Base-by-base conservation (phyloP, 1,140 invertebrate species). In the Neuroterus valhalla region DNA sequence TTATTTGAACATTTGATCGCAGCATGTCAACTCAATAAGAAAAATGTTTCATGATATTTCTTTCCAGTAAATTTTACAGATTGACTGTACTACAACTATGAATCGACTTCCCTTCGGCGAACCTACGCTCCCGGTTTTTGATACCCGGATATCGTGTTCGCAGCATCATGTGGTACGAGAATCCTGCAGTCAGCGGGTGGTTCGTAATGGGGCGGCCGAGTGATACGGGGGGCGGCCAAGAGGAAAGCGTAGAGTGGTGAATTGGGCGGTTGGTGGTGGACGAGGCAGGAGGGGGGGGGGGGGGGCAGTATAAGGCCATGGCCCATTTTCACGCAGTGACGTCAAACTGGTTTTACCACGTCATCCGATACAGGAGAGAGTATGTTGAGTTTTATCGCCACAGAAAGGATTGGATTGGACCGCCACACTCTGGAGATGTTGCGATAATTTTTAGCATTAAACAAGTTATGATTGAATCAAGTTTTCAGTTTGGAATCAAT, bases 321-420 rank as follows among this genome's bases (percentile, higher is more conserved):
- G 79, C 79, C 79, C 79, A 80, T 80, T 80, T 80, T 72, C 74
- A 74, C 76, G 68, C 55, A 71, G 46, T 78, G 76, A 78, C 76
- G 76, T 78, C 75, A 80, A 72, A 50, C 69, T 23, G 68, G 71
- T 74, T 77, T 74, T 48, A 43, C 72, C 48, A 48, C 71, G 44
- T 68, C 55, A 66, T 14, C 45, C 19, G 55, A 62, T 62, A 62
- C 55, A 62, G 21, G n/a, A 23, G 21, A 15, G 55, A 31, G 55
- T 62, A 31, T 62, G 26, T 62, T 62, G 31, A 62, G 55, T 62
- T 62, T 55, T 62, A 26, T 12, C 52, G 1, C n/a, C 14, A 62
- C n/a, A 12, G 52, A 26, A 62, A 6, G n/a, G 46, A 31, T 31
- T 62, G 52, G 11, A 14, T 55, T 0, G 23, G 19, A 21, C 17